Evolutionary conservation across 2,113 vertebrate genomes (phyloP).

Genomic region (Carollia perspicillata): DNA sequence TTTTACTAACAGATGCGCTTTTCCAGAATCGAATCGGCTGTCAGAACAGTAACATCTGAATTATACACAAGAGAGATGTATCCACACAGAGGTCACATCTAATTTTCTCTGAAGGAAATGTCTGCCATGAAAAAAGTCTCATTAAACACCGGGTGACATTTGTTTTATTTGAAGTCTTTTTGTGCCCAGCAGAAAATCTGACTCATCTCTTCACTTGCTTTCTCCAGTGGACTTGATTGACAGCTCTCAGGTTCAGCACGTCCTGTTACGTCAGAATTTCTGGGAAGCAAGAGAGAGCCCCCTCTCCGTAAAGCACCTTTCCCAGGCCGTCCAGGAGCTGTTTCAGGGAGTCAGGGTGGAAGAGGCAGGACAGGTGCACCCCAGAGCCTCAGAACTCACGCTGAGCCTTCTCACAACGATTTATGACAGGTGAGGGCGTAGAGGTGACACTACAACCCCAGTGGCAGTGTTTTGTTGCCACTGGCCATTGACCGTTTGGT

Average conservation of each 20-base stretch:
- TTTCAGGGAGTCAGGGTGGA: conserved; percentile 79
- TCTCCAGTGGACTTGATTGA: conserved; percentile 82
- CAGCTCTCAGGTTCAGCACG: conserved; percentile 73
- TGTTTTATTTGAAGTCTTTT: neutral
- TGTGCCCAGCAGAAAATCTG: neutral
- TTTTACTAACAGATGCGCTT: neutral
- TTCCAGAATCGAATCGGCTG: neutral
- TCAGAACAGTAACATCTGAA: neutral
- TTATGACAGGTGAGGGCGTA: conserved; percentile 83
- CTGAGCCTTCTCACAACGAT: conserved; percentile 81
- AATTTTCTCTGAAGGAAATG: neutral
- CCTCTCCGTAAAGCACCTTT: conserved; percentile 69
- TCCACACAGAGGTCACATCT: neutral
- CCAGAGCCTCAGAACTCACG: conserved; percentile 62
- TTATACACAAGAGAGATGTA: neutral
- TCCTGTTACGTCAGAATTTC: conserved; percentile 58
- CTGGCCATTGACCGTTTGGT: neutral
- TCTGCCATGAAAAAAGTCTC: neutral
- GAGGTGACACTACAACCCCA: rapidly evolving
- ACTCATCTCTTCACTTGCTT: conserved; percentile 45
- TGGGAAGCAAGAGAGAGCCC: neutral
- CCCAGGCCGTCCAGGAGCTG: conserved; percentile 76
- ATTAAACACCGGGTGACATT: neutral
- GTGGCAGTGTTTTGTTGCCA: neutral
- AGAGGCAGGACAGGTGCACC: conserved; percentile 70